Evolutionary conservation across 53 echinoderm and acorn worm genomes (phyloP), one percentile per base, ranked within the genome.

Genomic region (Holothuria leucospilota): DNA sequence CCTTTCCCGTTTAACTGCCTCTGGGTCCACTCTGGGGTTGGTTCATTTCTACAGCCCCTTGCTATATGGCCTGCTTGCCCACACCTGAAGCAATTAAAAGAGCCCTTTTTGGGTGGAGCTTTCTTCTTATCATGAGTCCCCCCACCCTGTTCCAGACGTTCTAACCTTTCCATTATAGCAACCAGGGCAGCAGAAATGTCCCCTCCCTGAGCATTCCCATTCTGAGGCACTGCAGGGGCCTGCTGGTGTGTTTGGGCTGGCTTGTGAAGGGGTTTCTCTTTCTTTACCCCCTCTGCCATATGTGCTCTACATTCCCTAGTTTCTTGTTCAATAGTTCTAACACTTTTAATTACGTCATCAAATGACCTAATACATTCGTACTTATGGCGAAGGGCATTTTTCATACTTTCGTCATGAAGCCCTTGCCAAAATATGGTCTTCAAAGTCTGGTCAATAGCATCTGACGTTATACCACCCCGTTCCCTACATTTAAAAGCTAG

Each of bases 391-490:
- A 71, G 30, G 39, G 39, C 72, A 25, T 71, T 28, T 30, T 27
- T 23, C 13, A 28, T 30, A 24, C 9, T 71, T 23, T 71, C 72
- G 8, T 71, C 39, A 30, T 21, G 2, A 20, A 71, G 29, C 4
- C 72, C 72, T 4, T 78, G 78, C 78, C 78, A 78, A 78, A 78
- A 78, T 2, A 78, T 78, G 52, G 42, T 21, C 29, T 78, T 78
- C 8, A 53, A n/a, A 8, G 78, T 78, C 10, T 24, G 9, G 26
- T 71, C 39, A 6, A 16, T 29, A 28, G 29, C 39, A 30, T 39
- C 20, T 71, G 30, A 2, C 1, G 2, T 30, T 8, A 71, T 71
- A 9, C 72, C 72, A 34, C 40, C 40, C 40, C 29, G 23, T 21
- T 71, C 30, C 29, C 40, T 29, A 39, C 72, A 71, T 39, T 71